Evolutionary conservation across 2,888 invertebrate species (phyloP).

Genomic region (Dicycla oo): DNA sequence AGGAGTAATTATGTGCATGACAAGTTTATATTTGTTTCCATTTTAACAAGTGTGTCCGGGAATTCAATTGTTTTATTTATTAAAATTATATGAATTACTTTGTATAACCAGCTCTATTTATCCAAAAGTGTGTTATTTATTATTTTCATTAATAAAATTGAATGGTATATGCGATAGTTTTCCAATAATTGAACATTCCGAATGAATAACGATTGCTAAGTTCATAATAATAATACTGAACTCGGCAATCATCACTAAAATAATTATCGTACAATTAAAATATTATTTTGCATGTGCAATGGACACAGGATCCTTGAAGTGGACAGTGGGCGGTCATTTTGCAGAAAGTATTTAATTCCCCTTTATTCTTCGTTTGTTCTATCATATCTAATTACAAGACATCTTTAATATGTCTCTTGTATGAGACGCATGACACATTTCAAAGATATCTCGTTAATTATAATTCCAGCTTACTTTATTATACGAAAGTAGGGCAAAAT

Average conservation of each 20-base stretch:
- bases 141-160: neutral
- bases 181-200: neutral
- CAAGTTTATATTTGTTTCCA: constrained; percentile 48
- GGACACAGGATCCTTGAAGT: constrained; percentile 19
- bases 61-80: neutral
- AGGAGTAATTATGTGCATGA: constrained; percentile 37
- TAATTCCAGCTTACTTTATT: neutral
- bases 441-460: constrained; percentile 26
- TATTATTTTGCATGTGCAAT: neutral
- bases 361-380: constrained; percentile 55
- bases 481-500: neutral
- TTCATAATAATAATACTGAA: neutral
- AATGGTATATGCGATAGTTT: neutral
- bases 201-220: too few species aligned
- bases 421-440: constrained; percentile 25
- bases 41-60: neutral
- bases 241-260: neutral
- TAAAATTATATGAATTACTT: neutral
- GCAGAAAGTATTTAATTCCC: constrained; percentile 52
- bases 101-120: neutral
- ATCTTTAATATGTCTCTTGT: constrained; percentile 31
- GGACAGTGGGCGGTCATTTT: constrained; percentile 33
- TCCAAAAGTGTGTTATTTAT: neutral
- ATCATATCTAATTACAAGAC: constrained; percentile 52
- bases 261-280: neutral